Evolutionary conservation across 2,888 invertebrate genomes (phyloP), one percentile per base, ranked within the genome.

Genomic region (Dasypogon diadema): DNA sequence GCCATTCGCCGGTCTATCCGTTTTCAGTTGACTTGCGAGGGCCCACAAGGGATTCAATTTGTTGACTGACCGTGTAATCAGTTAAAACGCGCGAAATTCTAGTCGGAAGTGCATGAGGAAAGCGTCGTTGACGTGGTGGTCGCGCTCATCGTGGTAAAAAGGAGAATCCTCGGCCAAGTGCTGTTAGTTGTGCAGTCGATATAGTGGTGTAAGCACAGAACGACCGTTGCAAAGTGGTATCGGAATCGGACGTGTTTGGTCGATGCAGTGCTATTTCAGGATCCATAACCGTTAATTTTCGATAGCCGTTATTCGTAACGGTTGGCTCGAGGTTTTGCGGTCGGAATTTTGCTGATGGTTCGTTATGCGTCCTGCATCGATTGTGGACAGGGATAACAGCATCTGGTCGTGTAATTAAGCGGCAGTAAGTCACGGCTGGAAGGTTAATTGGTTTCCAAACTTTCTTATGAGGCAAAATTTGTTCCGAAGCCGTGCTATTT

Each of bases 81-180:
- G 21, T 37, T 65, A 46, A 48, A 46, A 37, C 65, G 46, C 46
- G 65, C 65, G 46, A 46, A 46, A 48, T 21, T 65, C 14, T 2
- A 46, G 24, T 24, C 65, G 65, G 65, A 65, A 65, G 48, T 65
- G 48, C 22, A 65, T 65, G 21, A 48, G 6, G 65, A 24, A 22
- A 65, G 26, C 24, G 46, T 24, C 26, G 10, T 56, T n/a, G n/a
- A n/a, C 21, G 24, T 22, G 3, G 60, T 37, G 6, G 21, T 42
- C 37, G 60, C 4, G 22, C 37, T 34, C 18, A 16, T 60, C 37
- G 26, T n/a, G n/a, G n/a, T 6, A 37, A 42, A 42, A 8, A 6
- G 48, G 12, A 6, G 51, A n/a, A 51, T 51, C n/a, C 21, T 51
- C 2, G 46, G 24, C 12, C 21, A 46, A 14, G 46, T n/a, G 24